These are phyloP conservation scores for Phalacrocorax pelagicus DNA, from an alignment of 2,113 vertebrate genomes.

Conservation along the genomic window DNA sequence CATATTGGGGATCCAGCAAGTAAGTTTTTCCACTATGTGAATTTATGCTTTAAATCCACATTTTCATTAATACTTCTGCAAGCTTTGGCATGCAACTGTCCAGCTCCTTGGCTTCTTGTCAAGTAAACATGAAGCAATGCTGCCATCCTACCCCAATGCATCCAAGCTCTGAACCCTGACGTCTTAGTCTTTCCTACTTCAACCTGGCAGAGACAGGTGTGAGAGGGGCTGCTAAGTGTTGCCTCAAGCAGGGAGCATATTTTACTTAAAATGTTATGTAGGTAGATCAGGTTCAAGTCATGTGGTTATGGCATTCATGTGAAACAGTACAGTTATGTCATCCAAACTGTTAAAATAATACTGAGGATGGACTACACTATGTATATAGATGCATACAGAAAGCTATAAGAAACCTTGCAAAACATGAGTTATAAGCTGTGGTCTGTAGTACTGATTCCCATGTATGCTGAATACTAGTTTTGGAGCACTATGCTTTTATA, in stretches of 20 bases:
- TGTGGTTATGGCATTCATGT: neutral
- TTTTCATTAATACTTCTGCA: slow-evolving; percentile 23
- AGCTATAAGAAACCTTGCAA: neutral
- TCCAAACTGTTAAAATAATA: neutral
- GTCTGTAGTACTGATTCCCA: neutral
- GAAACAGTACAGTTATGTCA: neutral
- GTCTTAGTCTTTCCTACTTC: neutral
- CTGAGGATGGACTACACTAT: neutral
- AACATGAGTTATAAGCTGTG: neutral
- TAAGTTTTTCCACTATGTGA: neutral
- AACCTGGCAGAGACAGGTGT: neutral
- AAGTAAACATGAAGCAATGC: neutral
- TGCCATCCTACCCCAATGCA: neutral
- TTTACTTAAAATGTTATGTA: neutral
- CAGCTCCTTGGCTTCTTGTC: neutral
- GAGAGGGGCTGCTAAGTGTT: neutral
- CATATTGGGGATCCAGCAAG: slow-evolving; percentile 40
- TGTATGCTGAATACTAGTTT: neutral
- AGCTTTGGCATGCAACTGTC: neutral
- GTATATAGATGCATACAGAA: neutral
- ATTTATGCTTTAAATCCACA: slow-evolving; percentile 19
- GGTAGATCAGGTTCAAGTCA: neutral
- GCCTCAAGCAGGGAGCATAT: neutral
- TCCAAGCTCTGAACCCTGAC: neutral
- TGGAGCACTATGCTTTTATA: neutral